Percentiles rank a stretch among this genome's conserved stretches.
phyloP scores from a whole-genome alignment of 2,113 vertebrate genomes.

The Clarias batrachus region DNA sequence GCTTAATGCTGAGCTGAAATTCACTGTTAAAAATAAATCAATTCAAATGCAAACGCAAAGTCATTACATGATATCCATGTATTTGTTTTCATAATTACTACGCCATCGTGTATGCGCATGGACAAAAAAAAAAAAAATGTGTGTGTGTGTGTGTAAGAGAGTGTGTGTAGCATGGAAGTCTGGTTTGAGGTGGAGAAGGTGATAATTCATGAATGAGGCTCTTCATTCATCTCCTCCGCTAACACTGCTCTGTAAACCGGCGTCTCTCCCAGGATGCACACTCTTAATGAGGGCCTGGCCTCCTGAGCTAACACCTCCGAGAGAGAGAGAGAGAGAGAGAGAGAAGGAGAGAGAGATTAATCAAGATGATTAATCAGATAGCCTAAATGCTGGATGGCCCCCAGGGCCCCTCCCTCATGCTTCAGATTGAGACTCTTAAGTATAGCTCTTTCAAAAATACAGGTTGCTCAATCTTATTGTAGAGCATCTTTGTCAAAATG shows the following conservation, averaged over 20 bases:
- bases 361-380: slow-evolving; percentile 55
- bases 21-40: neutral
- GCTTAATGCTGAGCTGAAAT: slow-evolving; percentile 5
- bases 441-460: slow-evolving; percentile 39
- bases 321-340: slow-evolving; percentile 21
- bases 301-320: slow-evolving; percentile 43
- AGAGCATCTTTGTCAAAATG: slow-evolving; percentile 44
- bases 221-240: slow-evolving; percentile 47
- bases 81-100: slow-evolving; percentile 17
- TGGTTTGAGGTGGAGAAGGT: slow-evolving; percentile 31
- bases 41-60: neutral
- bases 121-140: no score
- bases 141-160: neutral
- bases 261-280: slow-evolving; percentile 31
- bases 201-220: slow-evolving; percentile 42
- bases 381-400: slow-evolving; percentile 50
- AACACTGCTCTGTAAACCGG: slow-evolving; percentile 38
- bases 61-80: neutral
- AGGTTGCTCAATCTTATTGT: slow-evolving; percentile 45
- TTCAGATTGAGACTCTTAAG: slow-evolving; percentile 43
- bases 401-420: slow-evolving; percentile 38
- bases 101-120: neutral
- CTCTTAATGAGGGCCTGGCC: slow-evolving; percentile 45
- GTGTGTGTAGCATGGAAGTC: slow-evolving; percentile 15
- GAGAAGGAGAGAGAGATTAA: slow-evolving; percentile 39